These are phyloP conservation scores for Hycleus cichorii DNA, from an alignment of 1,140 invertebrate species.

Conservation along the genomic window DNA sequence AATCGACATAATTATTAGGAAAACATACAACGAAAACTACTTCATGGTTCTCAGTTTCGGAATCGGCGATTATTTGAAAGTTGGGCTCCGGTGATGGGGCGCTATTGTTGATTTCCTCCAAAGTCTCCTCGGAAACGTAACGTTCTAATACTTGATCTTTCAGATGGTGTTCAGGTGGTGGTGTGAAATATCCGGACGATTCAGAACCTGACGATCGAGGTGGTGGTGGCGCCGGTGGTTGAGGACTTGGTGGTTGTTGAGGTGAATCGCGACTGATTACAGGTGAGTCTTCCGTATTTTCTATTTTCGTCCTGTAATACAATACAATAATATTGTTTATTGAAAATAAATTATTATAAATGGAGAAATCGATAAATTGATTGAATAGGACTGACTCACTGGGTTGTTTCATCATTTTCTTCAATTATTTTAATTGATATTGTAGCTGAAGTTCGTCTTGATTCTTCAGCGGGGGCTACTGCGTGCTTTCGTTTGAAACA, in stretches of 20 bases:
- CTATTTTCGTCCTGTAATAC: slow-evolving; percentile 6
- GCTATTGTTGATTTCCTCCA: slow-evolving; percentile 8
- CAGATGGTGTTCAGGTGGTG: slow-evolving; percentile 28
- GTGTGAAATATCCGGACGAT: slow-evolving; percentile 38
- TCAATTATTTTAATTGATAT: neutral
- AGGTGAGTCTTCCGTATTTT: slow-evolving; percentile 1
- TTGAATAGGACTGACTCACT: neutral
- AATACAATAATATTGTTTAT: neutral
- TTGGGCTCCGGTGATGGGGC: neutral
- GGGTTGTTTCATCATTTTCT: slow-evolving; percentile 1
- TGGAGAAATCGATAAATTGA: no score
- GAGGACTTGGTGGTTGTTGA: slow-evolving; percentile 1
- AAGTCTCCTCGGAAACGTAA: neutral
- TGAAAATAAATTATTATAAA: neutral
- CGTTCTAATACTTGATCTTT: slow-evolving; percentile 1
- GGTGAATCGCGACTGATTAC: neutral
- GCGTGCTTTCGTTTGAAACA: slow-evolving; percentile 2
- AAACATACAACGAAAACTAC: neutral
- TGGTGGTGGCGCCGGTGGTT: slow-evolving; percentile 8
- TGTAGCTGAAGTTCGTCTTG: neutral
- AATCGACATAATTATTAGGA: neutral
- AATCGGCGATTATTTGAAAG: slow-evolving; percentile 1
- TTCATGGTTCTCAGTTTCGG: slow-evolving; percentile 1
- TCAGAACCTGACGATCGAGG: slow-evolving; percentile 35
- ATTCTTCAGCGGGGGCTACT: neutral